Percentiles rank a stretch among this genome's conserved stretches.
phyloP scores from a whole-genome alignment of 2,888 invertebrate genomes.

The Drymonia ruficornis region DNA sequence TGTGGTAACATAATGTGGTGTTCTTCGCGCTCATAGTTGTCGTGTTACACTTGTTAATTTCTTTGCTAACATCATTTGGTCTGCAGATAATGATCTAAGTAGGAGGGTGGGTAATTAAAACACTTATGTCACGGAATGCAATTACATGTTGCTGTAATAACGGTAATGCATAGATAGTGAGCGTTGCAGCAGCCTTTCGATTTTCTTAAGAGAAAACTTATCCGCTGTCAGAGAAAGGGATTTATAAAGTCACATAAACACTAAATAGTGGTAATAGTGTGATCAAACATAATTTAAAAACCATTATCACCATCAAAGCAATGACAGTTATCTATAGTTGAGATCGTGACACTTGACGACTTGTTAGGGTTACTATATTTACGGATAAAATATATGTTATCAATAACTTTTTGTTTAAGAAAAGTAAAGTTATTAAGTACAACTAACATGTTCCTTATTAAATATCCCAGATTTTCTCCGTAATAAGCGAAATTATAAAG shows the following conservation, averaged over 20 bases:
- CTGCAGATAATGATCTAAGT: slow-evolving; percentile 49
- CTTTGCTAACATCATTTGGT: not conserved
- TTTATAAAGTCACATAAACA: slow-evolving; percentile 36
- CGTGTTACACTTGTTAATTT: not conserved
- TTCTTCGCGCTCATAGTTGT: no score
- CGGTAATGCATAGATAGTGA: slow-evolving; percentile 41
- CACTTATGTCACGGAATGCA: slow-evolving; percentile 61
- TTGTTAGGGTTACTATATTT: slow-evolving; percentile 34
- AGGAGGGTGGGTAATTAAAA: slow-evolving; percentile 58
- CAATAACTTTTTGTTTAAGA: slow-evolving; percentile 35
- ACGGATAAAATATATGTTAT: slow-evolving; percentile 34
- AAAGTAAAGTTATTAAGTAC: slow-evolving; percentile 30
- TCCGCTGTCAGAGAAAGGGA: slow-evolving; percentile 19
- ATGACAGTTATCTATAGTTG: slow-evolving; percentile 53
- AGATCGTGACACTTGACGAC: slow-evolving; percentile 39
- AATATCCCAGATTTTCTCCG: slow-evolving; percentile 4
- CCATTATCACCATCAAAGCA: slow-evolving; percentile 47
- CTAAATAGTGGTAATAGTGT: slow-evolving; percentile 38
- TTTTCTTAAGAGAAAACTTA: slow-evolving; percentile 32
- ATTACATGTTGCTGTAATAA: slow-evolving; percentile 50
- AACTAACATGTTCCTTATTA: slow-evolving; percentile 26
- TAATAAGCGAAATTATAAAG: slow-evolving; percentile 40
- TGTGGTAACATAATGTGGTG: slow-evolving; percentile 4
- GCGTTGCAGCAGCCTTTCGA: slow-evolving; percentile 23
- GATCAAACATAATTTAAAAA: slow-evolving; percentile 37